A percentile compares a stretch with the other conserved stretches of the same genome.
Evolutionary conservation across 2,797 vertebrate genomes (phyloP).

Genomic region (Eupleurogrammus muticus): DNA sequence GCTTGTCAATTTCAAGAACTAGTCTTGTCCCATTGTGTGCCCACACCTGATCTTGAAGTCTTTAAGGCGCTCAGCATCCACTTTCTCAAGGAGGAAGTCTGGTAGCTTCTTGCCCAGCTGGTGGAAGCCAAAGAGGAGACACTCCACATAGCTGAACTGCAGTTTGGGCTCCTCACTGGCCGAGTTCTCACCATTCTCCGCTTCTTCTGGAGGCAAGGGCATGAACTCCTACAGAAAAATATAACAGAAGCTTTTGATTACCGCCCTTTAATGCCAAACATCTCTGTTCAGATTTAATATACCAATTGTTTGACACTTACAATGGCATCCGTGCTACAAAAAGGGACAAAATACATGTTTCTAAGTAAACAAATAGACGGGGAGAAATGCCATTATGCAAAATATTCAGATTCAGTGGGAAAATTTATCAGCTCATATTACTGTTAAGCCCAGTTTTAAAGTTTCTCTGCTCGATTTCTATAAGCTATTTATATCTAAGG

Average conservation of each 20-base stretch:
- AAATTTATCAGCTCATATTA: no score
- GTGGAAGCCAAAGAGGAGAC: conserved; percentile 95
- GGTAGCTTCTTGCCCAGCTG: conserved; percentile 97
- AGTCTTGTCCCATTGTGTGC: fast-evolving
- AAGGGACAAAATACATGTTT: no score
- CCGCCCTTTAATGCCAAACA: not conserved
- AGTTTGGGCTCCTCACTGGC: conserved; percentile 94
- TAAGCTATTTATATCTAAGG: not conserved
- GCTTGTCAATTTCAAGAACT: not conserved
- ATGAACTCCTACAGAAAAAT: conserved; percentile 90
- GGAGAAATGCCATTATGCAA: no score
- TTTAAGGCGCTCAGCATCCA: conserved; percentile 94
- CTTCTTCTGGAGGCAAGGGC: conserved; percentile 96
- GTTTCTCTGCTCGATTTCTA: not conserved
- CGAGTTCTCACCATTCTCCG: conserved; percentile 94
- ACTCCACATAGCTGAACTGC: conserved; percentile 98
- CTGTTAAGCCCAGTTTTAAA: not conserved
- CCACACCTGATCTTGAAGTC: conserved; percentile 97
- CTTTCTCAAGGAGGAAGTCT: conserved; percentile 95
- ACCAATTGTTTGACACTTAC: not conserved
- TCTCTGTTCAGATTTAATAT: not conserved
- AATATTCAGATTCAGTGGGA: no score
- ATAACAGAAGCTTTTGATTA: not conserved
- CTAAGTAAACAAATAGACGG: no score
- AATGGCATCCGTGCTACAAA: not conserved